Evolutionary conservation across 1,140 invertebrate genomes (phyloP).

Genomic region (Idris sp.): DNA sequence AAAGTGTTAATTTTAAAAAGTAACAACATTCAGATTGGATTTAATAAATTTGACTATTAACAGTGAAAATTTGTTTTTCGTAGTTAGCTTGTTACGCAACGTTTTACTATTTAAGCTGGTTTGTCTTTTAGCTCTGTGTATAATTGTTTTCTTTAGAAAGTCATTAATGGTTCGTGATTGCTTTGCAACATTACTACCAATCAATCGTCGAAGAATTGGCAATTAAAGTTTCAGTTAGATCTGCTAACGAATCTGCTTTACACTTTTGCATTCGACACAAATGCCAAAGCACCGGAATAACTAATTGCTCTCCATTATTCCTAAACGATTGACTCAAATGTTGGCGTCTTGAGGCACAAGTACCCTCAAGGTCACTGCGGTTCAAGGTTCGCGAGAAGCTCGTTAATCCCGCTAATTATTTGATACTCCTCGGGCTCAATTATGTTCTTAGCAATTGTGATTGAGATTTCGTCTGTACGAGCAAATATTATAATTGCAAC

Average conservation of each 20-base stretch:
- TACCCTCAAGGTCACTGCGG: constrained; percentile 23
- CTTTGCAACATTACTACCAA: constrained; percentile 25
- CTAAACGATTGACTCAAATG: constrained; percentile 25
- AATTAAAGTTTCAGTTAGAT: constrained; percentile 26
- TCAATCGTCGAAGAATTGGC: constrained; percentile 26
- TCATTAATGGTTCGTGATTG: constrained; percentile 26
- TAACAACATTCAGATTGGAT: no score
- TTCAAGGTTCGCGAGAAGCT: constrained; percentile 4
- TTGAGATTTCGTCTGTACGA: no score
- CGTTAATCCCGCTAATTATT: constrained; percentile 27
- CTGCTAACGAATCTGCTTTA: constrained; percentile 22
- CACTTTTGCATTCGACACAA: constrained; percentile 25
- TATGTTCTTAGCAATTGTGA: constrained; percentile 15
- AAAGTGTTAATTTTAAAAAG: no score
- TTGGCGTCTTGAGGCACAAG: constrained; percentile 14
- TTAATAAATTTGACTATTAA: no score
- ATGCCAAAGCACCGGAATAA: constrained; percentile 20
- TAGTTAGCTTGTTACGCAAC: no score
- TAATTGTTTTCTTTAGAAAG: constrained; percentile 31
- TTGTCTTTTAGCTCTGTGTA: no score
- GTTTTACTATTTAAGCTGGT: no score
- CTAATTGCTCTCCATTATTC: constrained; percentile 43
- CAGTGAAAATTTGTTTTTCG: no score
- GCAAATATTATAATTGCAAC: no score
- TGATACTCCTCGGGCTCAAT: constrained; percentile 16